These are phyloP conservation scores for Leucoraja erinaceus DNA, from an alignment of 2,113 vertebrate genomes.

Conservation along the genomic window DNA sequence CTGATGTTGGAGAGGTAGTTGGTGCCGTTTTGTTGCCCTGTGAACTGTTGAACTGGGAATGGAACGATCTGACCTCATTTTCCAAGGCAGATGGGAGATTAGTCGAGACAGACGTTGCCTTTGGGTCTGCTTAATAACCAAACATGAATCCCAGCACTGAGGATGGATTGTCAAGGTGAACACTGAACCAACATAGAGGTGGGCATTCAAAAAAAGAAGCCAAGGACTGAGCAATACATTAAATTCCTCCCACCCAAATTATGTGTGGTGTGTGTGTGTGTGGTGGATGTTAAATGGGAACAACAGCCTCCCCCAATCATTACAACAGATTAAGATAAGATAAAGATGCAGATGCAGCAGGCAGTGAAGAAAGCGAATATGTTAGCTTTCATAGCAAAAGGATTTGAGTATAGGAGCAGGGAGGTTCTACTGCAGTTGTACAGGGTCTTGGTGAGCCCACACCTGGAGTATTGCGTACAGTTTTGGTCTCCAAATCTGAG, in stretches of 20 bases:
- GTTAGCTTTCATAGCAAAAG: too few species aligned
- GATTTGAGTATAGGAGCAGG: too few species aligned
- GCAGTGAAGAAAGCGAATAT: too few species aligned
- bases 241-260: background rate
- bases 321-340: too few species aligned
- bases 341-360: too few species aligned
- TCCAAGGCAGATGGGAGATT: conserved; percentile 20
- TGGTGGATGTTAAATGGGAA: too few species aligned
- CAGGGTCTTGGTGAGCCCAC: too few species aligned
- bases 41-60: conserved; percentile 28
- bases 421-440: too few species aligned
- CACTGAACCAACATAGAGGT: conserved; percentile 13
- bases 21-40: conserved; percentile 1
- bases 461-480: too few species aligned
- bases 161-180: background rate
- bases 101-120: conserved; percentile 15
- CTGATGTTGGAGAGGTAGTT: background rate
- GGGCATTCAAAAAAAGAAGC: background rate
- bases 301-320: too few species aligned
- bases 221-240: background rate
- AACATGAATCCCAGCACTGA: background rate
- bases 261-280: too few species aligned
- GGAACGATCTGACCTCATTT: conserved; percentile 26
- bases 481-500: too few species aligned
- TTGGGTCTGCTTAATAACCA: conserved; percentile 29